phyloP scores from a whole-genome alignment of 2,888 invertebrate genomes.

The Plebejus anna region DNA sequence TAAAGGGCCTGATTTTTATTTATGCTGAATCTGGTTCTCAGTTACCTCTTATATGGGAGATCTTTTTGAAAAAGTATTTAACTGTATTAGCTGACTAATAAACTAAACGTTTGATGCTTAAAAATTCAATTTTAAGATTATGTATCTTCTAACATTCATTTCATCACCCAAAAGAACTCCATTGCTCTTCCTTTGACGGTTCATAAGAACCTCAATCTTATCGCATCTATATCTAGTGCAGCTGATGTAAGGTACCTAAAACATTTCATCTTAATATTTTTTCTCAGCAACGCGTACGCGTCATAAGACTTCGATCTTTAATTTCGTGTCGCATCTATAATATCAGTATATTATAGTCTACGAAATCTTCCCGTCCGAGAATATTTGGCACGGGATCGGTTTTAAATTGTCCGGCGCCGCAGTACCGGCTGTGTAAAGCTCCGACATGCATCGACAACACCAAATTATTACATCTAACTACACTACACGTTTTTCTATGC shows the following conservation, averaged over 20 bases:
- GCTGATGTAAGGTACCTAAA: too few relatives aligned
- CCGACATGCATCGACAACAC: slow-evolving; percentile 10
- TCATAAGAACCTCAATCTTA: background rate
- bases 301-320: slow-evolving; percentile 3
- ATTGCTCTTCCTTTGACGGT: background rate
- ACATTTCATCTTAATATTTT: too few relatives aligned
- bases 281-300: background rate
- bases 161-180: background rate
- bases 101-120: background rate
- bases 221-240: too few relatives aligned
- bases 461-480: slow-evolving; percentile 5
- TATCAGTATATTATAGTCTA: background rate
- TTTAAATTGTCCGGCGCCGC: slow-evolving; percentile 36
- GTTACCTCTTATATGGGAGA: background rate
- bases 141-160: background rate
- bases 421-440: background rate
- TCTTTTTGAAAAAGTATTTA: too few relatives aligned
- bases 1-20: background rate
- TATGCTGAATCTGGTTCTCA: background rate
- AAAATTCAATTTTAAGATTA: background rate
- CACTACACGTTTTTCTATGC: background rate
- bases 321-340: background rate
- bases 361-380: background rate
- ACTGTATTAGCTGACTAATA: background rate
- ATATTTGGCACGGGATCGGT: slow-evolving; percentile 33